Evolutionary conservation across 2,797 vertebrate species (phyloP).

Genomic region (Brachyrhaphis roseni): DNA sequence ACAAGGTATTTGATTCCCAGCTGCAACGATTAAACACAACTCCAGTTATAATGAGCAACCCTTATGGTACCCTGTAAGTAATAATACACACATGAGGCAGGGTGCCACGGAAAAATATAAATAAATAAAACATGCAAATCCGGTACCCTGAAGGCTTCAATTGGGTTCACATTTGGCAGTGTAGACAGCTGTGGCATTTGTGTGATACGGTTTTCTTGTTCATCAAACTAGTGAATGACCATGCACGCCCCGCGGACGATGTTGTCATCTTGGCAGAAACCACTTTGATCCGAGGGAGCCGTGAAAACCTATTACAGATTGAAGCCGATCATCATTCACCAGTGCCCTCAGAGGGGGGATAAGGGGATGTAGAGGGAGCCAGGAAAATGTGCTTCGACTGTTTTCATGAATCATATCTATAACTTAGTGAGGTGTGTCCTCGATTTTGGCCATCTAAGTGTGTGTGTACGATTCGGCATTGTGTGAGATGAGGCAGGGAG

Average conservation of each 20-base stretch:
- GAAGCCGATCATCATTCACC: slow-evolving; percentile 40
- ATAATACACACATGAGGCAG: slow-evolving; percentile 27
- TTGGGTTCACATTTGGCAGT: slow-evolving; percentile 49
- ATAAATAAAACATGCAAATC: slow-evolving; percentile 38
- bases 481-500: slow-evolving; percentile 39
- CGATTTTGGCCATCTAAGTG: slow-evolving; percentile 36
- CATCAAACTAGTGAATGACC: slow-evolving; percentile 56
- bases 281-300: slow-evolving; percentile 19
- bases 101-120: slow-evolving; percentile 13
- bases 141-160: slow-evolving; percentile 32
- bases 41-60: slow-evolving; percentile 39
- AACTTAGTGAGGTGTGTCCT: slow-evolving; percentile 41
- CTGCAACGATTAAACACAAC: slow-evolving; percentile 17
- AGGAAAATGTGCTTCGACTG: slow-evolving; percentile 26
- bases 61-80: slow-evolving; percentile 12
- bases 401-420: slow-evolving; percentile 58
- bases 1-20: slow-evolving; percentile 27
- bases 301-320: slow-evolving; percentile 37
- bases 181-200: slow-evolving; percentile 67
- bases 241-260: slow-evolving; percentile 7
- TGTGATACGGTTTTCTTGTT: slow-evolving; percentile 61
- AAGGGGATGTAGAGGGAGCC: slow-evolving; percentile 18
- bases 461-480: slow-evolving; percentile 40
- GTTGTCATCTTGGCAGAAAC: slow-evolving; percentile 42
- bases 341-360: slow-evolving; percentile 10